A percentile compares a stretch with the other conserved stretches of the same genome.
phyloP scores from a whole-genome alignment of 2,888 invertebrate species.

The Pyrrhopygopsis socrates region DNA sequence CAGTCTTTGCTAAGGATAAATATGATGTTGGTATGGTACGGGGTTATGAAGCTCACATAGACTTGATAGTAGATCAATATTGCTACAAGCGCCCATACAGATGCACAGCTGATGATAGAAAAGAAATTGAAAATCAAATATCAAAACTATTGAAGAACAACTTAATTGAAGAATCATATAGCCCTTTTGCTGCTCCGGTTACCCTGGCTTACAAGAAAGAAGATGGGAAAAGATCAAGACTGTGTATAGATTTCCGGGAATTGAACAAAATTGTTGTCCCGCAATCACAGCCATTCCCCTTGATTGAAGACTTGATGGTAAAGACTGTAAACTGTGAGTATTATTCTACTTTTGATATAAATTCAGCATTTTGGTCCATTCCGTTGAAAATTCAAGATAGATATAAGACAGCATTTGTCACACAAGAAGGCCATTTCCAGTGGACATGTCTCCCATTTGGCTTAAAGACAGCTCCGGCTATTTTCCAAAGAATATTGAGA shows the following conservation, averaged over 20 bases:
- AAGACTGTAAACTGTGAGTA: slow-evolving; percentile 88
- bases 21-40: slow-evolving; percentile 63
- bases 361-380: slow-evolving; percentile 89
- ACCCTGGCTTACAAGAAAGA: slow-evolving; percentile 68
- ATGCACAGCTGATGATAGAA: slow-evolving; percentile 76
- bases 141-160: slow-evolving; percentile 70
- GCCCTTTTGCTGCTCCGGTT: slow-evolving; percentile 81
- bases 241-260: slow-evolving; percentile 87
- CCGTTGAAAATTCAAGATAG: slow-evolving; percentile 85
- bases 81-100: slow-evolving; percentile 79
- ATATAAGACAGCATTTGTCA: slow-evolving; percentile 86
- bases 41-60: slow-evolving; percentile 74
- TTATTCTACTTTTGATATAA: slow-evolving; percentile 88
- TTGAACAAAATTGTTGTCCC: slow-evolving; percentile 87
- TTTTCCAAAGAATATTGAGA: slow-evolving; percentile 88
- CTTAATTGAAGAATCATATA: slow-evolving; percentile 82
- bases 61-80: slow-evolving; percentile 72
- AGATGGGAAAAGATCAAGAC: slow-evolving; percentile 79
- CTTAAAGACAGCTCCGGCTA: slow-evolving; percentile 88
- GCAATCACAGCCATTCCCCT: slow-evolving; percentile 87
- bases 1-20: slow-evolving; percentile 50
- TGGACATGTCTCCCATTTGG: slow-evolving; percentile 87
- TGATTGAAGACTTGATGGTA: slow-evolving; percentile 87
- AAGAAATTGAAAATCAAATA: slow-evolving; percentile 79
- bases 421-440: slow-evolving; percentile 85